Conservation (phyloP, 2,113 vertebrate genomes). For the Stigmatopora nigra region DNA sequence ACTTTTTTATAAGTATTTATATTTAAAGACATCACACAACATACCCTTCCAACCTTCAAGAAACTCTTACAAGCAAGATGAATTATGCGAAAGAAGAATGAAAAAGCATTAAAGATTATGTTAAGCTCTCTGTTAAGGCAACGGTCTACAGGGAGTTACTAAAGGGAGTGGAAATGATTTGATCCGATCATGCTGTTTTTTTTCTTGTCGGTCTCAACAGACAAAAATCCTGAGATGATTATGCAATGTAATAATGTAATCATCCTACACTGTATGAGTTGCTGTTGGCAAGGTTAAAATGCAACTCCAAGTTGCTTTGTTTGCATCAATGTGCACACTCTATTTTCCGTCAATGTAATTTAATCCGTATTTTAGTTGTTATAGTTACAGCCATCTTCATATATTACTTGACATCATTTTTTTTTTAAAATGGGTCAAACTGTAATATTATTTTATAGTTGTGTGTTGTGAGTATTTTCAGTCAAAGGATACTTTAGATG, state of each 20-base stretch:
- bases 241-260: slow-evolving; percentile 25
- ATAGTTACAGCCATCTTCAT: slow-evolving; percentile 34
- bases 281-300: slow-evolving; percentile 28
- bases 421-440: neutral
- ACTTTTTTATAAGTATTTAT: neutral
- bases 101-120: slow-evolving; percentile 13
- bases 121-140: slow-evolving; percentile 14
- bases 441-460: neutral
- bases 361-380: slow-evolving; percentile 11
- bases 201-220: neutral
- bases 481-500: too few relatives aligned
- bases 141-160: neutral
- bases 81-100: neutral
- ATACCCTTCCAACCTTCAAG: neutral
- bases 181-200: slow-evolving; percentile 4
- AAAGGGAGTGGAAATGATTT: slow-evolving; percentile 7
- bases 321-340: slow-evolving; percentile 1
- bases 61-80: neutral
- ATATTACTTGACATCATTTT: slow-evolving; percentile 38
- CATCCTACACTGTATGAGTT: slow-evolving; percentile 16
- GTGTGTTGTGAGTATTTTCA: too few relatives aligned
- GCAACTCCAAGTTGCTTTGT: neutral
- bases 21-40: neutral
- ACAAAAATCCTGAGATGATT: slow-evolving; percentile 31
- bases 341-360: slow-evolving; percentile 11